Evolutionary conservation across 2,113 vertebrate species (phyloP).

Genomic region (Hemibagrus wyckioides): DNA sequence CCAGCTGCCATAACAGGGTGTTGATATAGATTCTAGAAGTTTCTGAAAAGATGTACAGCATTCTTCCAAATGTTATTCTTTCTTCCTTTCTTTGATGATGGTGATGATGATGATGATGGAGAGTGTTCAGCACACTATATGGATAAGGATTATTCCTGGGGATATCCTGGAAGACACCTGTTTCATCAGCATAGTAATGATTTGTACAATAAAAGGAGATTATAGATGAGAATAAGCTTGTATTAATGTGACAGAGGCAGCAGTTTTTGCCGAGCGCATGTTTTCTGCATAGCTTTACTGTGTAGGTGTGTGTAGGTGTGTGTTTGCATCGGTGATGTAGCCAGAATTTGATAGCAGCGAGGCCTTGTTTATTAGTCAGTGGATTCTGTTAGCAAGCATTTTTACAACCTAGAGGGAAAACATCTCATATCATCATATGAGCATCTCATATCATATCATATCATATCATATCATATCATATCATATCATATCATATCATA

Average conservation of each 20-base stretch:
- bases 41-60: not conserved
- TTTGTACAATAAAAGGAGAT: not conserved
- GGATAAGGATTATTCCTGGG: not conserved
- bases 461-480: too few species aligned
- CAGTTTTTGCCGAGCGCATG: not conserved
- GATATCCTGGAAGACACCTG: not conserved
- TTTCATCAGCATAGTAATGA: not conserved
- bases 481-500: too few species aligned
- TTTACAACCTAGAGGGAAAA: not conserved
- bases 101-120: not conserved
- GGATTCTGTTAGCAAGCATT: not conserved
- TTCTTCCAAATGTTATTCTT: not conserved
- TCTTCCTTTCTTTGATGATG: not conserved
- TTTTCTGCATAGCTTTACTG: constrained; percentile 9
- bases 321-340: not conserved
- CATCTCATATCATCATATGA: too few species aligned
- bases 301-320: not conserved
- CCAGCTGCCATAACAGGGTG: not conserved
- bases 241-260: not conserved
- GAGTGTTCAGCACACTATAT: not conserved
- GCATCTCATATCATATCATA: too few species aligned
- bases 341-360: not conserved
- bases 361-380: not conserved
- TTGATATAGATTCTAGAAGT: not conserved
- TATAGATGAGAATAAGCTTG: not conserved